Evolutionary conservation across 2,888 invertebrate genomes (phyloP).

Genomic region (Drosophila villosipedis): DNA sequence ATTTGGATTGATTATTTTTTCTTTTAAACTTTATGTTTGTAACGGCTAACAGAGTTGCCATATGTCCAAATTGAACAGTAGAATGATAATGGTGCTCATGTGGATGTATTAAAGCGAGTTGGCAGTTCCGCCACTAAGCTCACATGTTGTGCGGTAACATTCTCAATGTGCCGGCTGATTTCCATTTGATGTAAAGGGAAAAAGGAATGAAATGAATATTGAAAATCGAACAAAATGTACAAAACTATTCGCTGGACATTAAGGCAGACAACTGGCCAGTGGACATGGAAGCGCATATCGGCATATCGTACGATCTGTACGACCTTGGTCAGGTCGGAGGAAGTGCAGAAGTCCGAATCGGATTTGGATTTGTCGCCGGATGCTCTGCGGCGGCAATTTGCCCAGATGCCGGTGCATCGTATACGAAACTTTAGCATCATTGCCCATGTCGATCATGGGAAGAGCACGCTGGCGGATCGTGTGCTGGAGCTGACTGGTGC

Average conservation of each 20-base stretch:
- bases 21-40: constrained; percentile 5
- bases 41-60: constrained; percentile 35
- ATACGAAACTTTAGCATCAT: constrained; percentile 98
- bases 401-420: constrained; percentile 77
- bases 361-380: constrained; percentile 35
- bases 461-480: constrained; percentile 98
- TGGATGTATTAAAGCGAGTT: not conserved
- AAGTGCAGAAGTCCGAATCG: not conserved
- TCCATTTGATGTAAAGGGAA: constrained; percentile 2
- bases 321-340: constrained; percentile 7
- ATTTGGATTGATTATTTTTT: not conserved
- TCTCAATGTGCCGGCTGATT: constrained; percentile 46
- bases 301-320: constrained; percentile 36
- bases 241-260: constrained; percentile 40
- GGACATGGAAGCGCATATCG: constrained; percentile 25
- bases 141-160: constrained; percentile 71
- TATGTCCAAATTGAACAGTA: not conserved
- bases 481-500: constrained; percentile 96
- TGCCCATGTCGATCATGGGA: constrained; percentile 99
- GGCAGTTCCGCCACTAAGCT: constrained; percentile 24
- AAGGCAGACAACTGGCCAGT: constrained; percentile 18
- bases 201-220: constrained; percentile 32
- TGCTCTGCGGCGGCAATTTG: constrained; percentile 56
- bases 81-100: not conserved
- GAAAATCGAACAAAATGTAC: constrained; percentile 33